These are phyloP conservation scores for Argyra leucocephala DNA, from an alignment of 2,888 invertebrate genomes.

Conservation along the genomic window DNA sequence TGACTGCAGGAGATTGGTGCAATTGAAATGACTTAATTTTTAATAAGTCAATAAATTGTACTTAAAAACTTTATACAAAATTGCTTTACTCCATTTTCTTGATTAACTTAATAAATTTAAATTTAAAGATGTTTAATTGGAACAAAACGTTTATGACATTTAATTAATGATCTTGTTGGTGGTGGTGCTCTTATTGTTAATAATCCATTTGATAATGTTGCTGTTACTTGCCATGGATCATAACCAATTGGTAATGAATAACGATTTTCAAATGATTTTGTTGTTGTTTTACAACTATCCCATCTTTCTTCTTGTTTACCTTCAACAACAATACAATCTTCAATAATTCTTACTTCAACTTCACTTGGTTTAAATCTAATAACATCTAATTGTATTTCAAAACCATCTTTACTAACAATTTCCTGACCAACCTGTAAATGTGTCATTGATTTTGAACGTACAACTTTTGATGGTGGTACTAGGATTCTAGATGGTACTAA, in stretches of 20 bases:
- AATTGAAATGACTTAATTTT: too few relatives aligned
- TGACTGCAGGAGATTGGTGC: too few relatives aligned
- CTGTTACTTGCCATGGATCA: slow-evolving; percentile 11
- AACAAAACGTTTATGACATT: slow-evolving; percentile 4
- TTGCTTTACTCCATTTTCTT: too few relatives aligned
- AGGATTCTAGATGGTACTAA: neutral
- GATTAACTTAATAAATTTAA: too few relatives aligned
- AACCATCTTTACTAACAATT: slow-evolving; percentile 8
- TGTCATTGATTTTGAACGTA: slow-evolving; percentile 8
- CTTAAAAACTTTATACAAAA: too few relatives aligned
- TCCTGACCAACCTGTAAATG: slow-evolving; percentile 4
- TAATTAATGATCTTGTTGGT: neutral
- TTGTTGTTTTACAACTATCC: slow-evolving; percentile 11
- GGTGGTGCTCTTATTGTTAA: slow-evolving; percentile 9
- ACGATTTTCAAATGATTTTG: slow-evolving; percentile 7
- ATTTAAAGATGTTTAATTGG: slow-evolving; percentile 10
- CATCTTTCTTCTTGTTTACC: slow-evolving; percentile 10
- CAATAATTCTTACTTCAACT: slow-evolving; percentile 9
- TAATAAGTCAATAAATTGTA: too few relatives aligned
- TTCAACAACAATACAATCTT: slow-evolving; percentile 10
- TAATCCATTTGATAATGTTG: slow-evolving; percentile 7
- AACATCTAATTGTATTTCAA: slow-evolving; percentile 10
- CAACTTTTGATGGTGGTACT: neutral
- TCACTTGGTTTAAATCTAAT: slow-evolving; percentile 7
- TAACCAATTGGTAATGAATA: slow-evolving; percentile 12